These are phyloP conservation scores for Nycticorax nycticorax DNA, from an alignment of 2,113 vertebrate species.

Conservation along the genomic window DNA sequence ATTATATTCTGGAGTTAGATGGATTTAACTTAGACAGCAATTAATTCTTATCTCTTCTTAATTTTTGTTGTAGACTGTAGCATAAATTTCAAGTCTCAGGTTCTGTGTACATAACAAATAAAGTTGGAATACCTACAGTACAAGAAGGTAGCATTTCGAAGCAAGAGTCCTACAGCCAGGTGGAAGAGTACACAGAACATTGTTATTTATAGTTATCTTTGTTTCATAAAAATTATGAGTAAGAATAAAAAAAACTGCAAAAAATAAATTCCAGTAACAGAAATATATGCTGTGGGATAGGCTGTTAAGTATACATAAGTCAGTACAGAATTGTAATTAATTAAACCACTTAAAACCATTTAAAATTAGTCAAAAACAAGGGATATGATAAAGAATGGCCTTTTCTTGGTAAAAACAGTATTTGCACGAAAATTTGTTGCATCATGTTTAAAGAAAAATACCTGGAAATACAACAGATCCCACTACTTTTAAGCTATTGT, in stretches of 20 bases:
- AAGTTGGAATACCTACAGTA: not conserved
- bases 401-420: not conserved
- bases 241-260: accelerated
- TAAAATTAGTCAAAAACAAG: not conserved
- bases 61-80: not conserved
- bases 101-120: not conserved
- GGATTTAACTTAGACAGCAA: not conserved
- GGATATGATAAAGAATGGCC: not conserved
- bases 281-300: not conserved
- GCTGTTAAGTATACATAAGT: not conserved
- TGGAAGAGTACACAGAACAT: accelerated
- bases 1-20: not conserved
- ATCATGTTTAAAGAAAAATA: not conserved
- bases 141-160: not conserved
- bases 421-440: not conserved
- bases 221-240: not conserved
- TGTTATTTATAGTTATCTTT: not conserved
- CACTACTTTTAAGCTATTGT: conserved; percentile 53
- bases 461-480: conserved; percentile 50
- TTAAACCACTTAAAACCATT: not conserved
- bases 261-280: not conserved
- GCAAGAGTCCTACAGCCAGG: not conserved
- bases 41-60: not conserved
- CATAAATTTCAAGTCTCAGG: not conserved
- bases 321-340: not conserved